phyloP scores from a whole-genome alignment of 2,113 vertebrate genomes.

The Pogonocichla stellata region DNA sequence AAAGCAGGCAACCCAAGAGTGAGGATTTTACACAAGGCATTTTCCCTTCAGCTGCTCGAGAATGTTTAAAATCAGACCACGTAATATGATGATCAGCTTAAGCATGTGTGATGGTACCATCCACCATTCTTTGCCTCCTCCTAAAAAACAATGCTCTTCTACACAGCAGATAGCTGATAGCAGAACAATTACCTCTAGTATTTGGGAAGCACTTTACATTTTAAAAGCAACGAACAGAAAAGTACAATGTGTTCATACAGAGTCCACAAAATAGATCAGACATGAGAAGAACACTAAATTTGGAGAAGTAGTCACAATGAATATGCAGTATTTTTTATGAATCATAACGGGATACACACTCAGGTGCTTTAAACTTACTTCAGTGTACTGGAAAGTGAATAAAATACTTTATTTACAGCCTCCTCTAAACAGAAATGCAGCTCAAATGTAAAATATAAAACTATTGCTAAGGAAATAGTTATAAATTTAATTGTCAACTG shows the following conservation, averaged over 20 bases:
- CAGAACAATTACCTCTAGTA: not conserved
- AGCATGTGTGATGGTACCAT: not conserved
- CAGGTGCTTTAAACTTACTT: not conserved
- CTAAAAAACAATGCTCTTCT: not conserved
- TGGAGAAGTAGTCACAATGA: not conserved
- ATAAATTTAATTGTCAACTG: not conserved
- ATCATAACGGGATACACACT: not conserved
- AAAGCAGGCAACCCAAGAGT: slow-evolving; percentile 57
- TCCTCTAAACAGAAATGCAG: not conserved
- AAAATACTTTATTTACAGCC: not conserved
- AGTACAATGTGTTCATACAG: not conserved
- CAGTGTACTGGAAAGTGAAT: not conserved
- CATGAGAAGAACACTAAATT: not conserved
- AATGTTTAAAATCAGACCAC: not conserved
- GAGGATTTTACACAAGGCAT: not conserved
- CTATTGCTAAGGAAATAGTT: not conserved
- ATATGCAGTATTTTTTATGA: not conserved
- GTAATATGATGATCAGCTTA: not conserved
- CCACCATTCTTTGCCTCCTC: not conserved
- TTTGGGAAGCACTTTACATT: not conserved
- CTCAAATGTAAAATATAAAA: not conserved
- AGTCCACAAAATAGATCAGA: not conserved
- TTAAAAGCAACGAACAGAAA: not conserved
- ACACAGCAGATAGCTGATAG: not conserved
- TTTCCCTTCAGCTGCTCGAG: not conserved